Base-by-base conservation (phyloP, 2,888 invertebrate genomes). In the Hypomecis punctinalis region DNA sequence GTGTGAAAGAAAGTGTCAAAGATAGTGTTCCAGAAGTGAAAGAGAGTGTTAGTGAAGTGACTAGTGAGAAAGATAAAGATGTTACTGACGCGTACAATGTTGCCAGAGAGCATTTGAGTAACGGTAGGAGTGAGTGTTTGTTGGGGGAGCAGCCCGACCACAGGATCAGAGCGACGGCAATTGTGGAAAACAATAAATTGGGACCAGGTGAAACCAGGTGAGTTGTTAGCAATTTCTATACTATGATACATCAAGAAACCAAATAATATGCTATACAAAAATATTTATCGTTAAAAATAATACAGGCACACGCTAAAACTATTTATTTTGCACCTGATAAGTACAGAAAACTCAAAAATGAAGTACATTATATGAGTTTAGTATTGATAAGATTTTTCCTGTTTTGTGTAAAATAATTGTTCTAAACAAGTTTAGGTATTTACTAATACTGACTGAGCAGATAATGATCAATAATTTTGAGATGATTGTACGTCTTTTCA, bases 71-170 rank as follows among this genome's bases (percentile, higher is more conserved):
- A 81, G 94, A 93, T 77, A 86, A 90, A 81, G 94, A 93, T 78
- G 91, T 91, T 71, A 88, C 89, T 85, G 90, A 89, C 72, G 87
- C 85, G 69, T 89, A 85, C 71, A 90, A 86, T 89, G 86, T 89
- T 56, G 92, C 84, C 48, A 82, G 90, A 69, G 91, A 92, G 82
- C 85, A 92, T 66, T 71, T 93, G 73, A 89, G 76, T 73, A 96
- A 96, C 95, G 96, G 96, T 56, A 93, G 96, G 73, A 96, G 96
- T 78, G 96, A 96, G 88, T 94, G 96, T 79, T 93, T 96, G 83
- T 94, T 96, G 77, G 96, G 96, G 8, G 94, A 95, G 71, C 88
- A 90, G 74, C 89, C 92, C 46, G 95, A 95, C 78, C 94, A 94
- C 80, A 94, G 94, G 84, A 90, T 94, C 80, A 93, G 94, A 75